These are phyloP conservation scores for Tichodroma muraria DNA, from an alignment of 2,113 vertebrate genomes.

Conservation along the genomic window DNA sequence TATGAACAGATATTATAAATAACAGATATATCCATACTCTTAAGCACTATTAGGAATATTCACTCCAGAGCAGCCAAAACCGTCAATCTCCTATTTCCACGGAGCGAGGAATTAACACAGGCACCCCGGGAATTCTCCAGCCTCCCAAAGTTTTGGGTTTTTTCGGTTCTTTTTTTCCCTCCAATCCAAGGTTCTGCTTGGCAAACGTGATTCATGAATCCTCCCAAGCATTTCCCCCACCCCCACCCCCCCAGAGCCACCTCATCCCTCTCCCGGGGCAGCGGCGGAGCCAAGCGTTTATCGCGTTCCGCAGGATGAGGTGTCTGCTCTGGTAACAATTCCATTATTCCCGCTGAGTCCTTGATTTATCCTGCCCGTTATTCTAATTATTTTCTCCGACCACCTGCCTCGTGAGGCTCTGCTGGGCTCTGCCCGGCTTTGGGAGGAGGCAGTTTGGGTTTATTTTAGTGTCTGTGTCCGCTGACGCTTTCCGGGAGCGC, in stretches of 20 bases:
- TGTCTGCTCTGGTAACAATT: slow-evolving; percentile 13
- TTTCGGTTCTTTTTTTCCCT: background rate
- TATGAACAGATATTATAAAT: rapidly evolving
- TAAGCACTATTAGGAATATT: background rate
- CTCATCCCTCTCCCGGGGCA: background rate
- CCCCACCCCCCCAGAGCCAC: background rate
- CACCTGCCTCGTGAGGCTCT: background rate
- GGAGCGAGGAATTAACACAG: background rate
- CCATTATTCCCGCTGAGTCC: slow-evolving; percentile 51
- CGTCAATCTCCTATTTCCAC: background rate
- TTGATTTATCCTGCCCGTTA: slow-evolving; percentile 52
- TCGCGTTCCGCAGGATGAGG: slow-evolving; percentile 12
- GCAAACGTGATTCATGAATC: background rate
- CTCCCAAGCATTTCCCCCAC: background rate
- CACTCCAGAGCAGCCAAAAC: background rate
- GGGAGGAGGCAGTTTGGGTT: background rate
- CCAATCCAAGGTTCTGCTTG: background rate
- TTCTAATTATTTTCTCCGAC: slow-evolving; percentile 51
- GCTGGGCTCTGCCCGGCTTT: background rate
- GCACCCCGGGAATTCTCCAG: background rate
- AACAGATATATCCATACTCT: too few species aligned
- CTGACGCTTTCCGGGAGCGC: background rate
- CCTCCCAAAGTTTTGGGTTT: background rate
- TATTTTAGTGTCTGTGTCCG: background rate
- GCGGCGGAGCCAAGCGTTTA: background rate